Evolutionary conservation across 2,797 vertebrate species (phyloP).

Genomic region (Fundulus diaphanus): DNA sequence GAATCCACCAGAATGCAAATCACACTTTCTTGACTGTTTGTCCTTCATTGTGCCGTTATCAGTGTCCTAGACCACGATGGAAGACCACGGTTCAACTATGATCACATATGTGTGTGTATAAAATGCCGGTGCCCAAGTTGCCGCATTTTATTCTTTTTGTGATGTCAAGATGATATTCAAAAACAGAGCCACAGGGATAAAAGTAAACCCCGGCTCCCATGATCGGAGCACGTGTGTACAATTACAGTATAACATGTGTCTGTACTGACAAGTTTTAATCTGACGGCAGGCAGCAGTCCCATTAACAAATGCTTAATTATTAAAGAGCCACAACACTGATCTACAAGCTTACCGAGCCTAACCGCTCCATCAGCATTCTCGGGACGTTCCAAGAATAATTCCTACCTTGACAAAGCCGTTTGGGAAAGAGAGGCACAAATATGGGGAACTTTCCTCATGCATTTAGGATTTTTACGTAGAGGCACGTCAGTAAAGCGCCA

Average conservation of each 20-base stretch:
- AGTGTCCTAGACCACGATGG: slow-evolving; percentile 46
- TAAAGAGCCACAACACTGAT: slow-evolving; percentile 71
- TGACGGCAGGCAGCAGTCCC: slow-evolving; percentile 47
- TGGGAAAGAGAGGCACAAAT: slow-evolving; percentile 22
- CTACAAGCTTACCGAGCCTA: slow-evolving; percentile 63
- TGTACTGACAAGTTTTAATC: slow-evolving; percentile 38
- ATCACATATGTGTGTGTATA: slow-evolving; percentile 22
- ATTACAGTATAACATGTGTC: slow-evolving; percentile 48
- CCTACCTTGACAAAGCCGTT: slow-evolving; percentile 35
- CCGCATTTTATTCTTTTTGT: slow-evolving; percentile 9
- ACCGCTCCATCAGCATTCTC: slow-evolving; percentile 56
- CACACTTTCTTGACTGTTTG: slow-evolving; percentile 73
- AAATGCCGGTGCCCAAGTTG: slow-evolving; percentile 22
- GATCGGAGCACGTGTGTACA: slow-evolving; percentile 14
- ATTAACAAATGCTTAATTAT: slow-evolving; percentile 75
- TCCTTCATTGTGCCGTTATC: slow-evolving; percentile 81
- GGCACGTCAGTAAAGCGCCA: slow-evolving; percentile 4
- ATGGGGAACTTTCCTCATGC: slow-evolving; percentile 24
- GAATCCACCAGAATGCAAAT: slow-evolving; percentile 82
- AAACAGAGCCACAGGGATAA: slow-evolving; percentile 7
- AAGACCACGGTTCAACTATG: slow-evolving; percentile 36
- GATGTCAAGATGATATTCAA: slow-evolving; percentile 30
- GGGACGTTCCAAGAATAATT: slow-evolving; percentile 43
- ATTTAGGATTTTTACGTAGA: slow-evolving; percentile 26
- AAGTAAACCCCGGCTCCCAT: not conserved